Evolutionary conservation across 2,888 invertebrate species (phyloP).

Genomic region (Epicampocera succincta): DNA sequence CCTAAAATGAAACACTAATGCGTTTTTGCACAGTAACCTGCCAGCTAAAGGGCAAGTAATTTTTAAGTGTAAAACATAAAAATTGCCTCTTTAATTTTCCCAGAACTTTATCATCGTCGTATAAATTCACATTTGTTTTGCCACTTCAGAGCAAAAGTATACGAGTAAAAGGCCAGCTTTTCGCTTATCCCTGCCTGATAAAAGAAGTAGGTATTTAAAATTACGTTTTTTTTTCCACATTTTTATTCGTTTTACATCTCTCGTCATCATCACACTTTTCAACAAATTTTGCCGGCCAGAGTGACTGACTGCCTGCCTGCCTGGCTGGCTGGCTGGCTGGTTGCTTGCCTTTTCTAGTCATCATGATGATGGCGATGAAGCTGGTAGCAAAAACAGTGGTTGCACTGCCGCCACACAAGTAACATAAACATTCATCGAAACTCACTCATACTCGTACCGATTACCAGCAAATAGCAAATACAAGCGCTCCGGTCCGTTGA

Average conservation of each 20-base stretch:
- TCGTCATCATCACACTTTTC: slow-evolving; percentile 47
- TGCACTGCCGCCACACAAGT: neutral
- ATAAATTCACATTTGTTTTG: too few species aligned
- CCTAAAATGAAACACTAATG: too few species aligned
- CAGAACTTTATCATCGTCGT: too few species aligned
- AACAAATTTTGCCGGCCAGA: slow-evolving; percentile 19
- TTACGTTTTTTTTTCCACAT: slow-evolving; percentile 10
- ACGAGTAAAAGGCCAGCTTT: neutral
- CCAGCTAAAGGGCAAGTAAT: too few species aligned
- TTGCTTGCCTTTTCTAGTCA: neutral
- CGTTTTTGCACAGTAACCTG: too few species aligned
- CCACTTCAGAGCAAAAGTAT: too few species aligned
- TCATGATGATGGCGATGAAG: slow-evolving; percentile 6
- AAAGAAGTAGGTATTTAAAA: slow-evolving; percentile 27
- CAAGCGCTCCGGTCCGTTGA: neutral
- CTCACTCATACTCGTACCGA: slow-evolving; percentile 7
- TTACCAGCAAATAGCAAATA: slow-evolving; percentile 11
- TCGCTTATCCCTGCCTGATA: slow-evolving; percentile 24
- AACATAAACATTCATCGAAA: slow-evolving; percentile 16
- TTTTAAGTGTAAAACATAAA: too few species aligned
- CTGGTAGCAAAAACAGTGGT: neutral
- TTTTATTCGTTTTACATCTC: slow-evolving; percentile 48
- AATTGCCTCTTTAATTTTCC: too few species aligned
- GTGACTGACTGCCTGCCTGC: slow-evolving; percentile 13
- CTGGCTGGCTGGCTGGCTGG: slow-evolving; percentile 9